Evolutionary conservation across 2,797 vertebrate genomes (phyloP).

Genomic region (Darevskia mixta): DNA sequence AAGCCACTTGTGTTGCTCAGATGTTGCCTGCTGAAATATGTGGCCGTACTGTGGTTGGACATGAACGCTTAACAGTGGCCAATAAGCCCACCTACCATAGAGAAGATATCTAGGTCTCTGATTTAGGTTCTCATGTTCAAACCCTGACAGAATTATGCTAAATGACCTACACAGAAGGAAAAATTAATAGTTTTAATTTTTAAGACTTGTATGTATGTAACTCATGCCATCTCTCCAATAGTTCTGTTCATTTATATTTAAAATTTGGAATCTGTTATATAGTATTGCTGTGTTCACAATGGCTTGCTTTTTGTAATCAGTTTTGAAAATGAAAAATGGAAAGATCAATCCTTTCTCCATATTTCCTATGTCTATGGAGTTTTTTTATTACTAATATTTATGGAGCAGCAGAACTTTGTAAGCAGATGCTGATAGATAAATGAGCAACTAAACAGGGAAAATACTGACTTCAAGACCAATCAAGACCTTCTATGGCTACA

Average conservation of each 20-base stretch:
- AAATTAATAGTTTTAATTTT: neutral
- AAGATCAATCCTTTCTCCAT: neutral
- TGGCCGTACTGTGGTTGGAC: neutral
- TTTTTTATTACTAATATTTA: neutral
- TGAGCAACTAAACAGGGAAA: neutral
- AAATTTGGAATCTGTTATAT: neutral
- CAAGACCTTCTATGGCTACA: neutral
- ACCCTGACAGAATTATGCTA: neutral
- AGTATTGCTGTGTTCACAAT: neutral
- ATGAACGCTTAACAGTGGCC: neutral
- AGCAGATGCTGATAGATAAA: neutral
- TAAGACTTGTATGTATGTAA: neutral
- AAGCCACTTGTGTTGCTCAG: neutral
- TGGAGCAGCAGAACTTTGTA: neutral
- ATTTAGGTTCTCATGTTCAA: neutral
- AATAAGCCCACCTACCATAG: neutral
- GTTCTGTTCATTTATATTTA: neutral
- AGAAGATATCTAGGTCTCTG: neutral
- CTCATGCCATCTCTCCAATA: neutral
- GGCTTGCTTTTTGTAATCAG: neutral
- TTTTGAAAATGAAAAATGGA: neutral
- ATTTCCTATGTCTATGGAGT: neutral
- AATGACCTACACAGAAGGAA: neutral
- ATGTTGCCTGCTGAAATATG: neutral
- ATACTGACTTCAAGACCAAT: neutral